Evolutionary conservation across 2,113 vertebrate species (phyloP), one percentile per base, ranked within the genome.

Genomic region (Eudyptes chrysolophus): DNA sequence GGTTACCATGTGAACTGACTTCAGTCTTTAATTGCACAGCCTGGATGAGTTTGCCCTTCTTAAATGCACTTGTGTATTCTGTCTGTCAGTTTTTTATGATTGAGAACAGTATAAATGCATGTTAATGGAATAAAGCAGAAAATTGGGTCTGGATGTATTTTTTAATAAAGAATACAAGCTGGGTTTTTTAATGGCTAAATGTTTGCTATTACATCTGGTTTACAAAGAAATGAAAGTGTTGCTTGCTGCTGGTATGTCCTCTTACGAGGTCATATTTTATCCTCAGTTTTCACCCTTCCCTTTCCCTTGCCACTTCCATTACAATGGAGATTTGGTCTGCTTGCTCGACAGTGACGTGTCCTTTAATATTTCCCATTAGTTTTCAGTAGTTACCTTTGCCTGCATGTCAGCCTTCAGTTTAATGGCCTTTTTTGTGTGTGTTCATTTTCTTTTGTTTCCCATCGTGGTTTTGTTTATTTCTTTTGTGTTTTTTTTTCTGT

Each of bases 381-480:
- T 94, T 93, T 80, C 91, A 90, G 96, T 98, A 98, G 96, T 95
- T 96, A 96, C 94, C 97, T 98, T 74, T 75, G 97, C 98, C 98
- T 97, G 98, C 98, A 99, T 98, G 98, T 97, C 92, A 97, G 97
- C 98, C 97, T 98, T 98, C 98, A 98, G 98, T 98, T 98, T 98
- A 98, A 98, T 98, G 98, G 93, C 98, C 98, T 98, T 98, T 98
- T 98, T 98, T 98, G 98, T 99, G 98, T 98, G 98, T 98, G 98
- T 98, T 98, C 98, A 98, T 98, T 98, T 98, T 98, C 98, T 98
- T 98, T 98, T 99, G 96, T 98, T 98, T 98, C 98, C 98, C 98
- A 98, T 98, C 98, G 98, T 98, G 98, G 98, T 99, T 99, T 99
- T 98, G 98, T 99, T 99, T 98, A 98, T 99, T 98, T 98, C 98